These are phyloP conservation scores for Chaenodraco wilsoni DNA, from an alignment of 2,797 vertebrate genomes.

Conservation along the genomic window DNA sequence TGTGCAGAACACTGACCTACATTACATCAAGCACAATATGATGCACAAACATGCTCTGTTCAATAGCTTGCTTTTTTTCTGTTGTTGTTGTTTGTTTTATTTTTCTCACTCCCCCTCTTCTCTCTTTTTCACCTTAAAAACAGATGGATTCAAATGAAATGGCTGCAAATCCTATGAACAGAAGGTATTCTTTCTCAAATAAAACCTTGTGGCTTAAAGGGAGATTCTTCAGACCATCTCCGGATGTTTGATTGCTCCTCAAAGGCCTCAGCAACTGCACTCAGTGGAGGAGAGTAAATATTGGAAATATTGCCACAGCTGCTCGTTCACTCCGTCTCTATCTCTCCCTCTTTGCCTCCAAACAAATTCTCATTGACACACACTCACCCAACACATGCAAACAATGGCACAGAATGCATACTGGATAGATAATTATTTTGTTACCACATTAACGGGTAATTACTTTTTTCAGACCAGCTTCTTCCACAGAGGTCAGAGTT, in stretches of 20 bases:
- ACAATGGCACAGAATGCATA: conserved; percentile 44
- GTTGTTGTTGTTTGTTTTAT: conserved; percentile 90
- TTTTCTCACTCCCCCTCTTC: conserved; percentile 54
- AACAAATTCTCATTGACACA: conserved; percentile 30
- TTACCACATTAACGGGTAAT: neutral
- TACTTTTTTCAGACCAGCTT: neutral
- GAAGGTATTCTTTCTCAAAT: conserved; percentile 97
- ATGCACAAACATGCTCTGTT: conserved; percentile 96
- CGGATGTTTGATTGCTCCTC: conserved; percentile 88
- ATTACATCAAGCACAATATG: conserved; percentile 99
- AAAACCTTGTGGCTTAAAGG: conserved; percentile 91
- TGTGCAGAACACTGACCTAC: conserved; percentile 99
- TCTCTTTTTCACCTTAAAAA: conserved; percentile 95
- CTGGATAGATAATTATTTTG: conserved; percentile 23
- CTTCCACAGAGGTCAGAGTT: conserved; percentile 38
- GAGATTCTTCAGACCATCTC: conserved; percentile 94
- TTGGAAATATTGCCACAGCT: conserved; percentile 81
- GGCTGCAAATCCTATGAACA: conserved; percentile 98
- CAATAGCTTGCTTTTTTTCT: conserved; percentile 87
- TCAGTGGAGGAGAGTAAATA: conserved; percentile 80
- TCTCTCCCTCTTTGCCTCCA: conserved; percentile 57
- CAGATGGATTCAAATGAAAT: conserved; percentile 98
- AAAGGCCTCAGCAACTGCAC: conserved; percentile 79
- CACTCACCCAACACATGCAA: conserved; percentile 32
- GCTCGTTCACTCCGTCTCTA: conserved; percentile 67